Evolutionary conservation across 2,113 vertebrate species (phyloP).

Genomic region (Phylloscopus trochilus): DNA sequence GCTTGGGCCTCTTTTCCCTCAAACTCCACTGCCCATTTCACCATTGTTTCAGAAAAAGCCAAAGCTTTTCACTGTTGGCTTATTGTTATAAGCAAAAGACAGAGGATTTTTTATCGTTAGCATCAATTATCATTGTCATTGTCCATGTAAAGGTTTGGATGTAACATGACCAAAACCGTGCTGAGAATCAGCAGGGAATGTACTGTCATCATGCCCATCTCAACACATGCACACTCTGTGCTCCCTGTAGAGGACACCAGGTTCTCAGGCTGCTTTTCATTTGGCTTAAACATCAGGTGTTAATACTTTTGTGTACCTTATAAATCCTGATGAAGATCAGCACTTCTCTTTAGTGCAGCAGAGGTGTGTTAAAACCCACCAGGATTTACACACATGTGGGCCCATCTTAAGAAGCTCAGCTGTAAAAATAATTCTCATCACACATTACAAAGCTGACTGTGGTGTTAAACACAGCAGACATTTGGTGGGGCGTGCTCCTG

Average conservation of each 20-base stretch:
- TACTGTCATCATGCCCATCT: rapidly evolving
- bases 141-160: background rate
- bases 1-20: background rate
- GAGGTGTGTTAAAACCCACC: background rate
- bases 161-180: background rate
- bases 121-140: background rate
- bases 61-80: background rate
- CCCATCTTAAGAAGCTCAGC: constrained; percentile 14
- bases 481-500: background rate
- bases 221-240: background rate
- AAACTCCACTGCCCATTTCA: background rate
- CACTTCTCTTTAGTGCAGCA: background rate
- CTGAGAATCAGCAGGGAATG: background rate
- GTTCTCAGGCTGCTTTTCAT: background rate
- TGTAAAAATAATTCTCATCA: constrained; percentile 56
- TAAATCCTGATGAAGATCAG: background rate
- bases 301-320: background rate
- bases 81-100: background rate
- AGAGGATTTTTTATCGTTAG: background rate
- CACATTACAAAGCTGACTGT: background rate
- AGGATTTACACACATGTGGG: background rate
- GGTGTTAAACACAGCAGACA: constrained; percentile 33
- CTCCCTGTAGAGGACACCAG: background rate
- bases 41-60: background rate
- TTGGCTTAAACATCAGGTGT: background rate